Evolutionary conservation across 1,140 invertebrate species (phyloP).

Genomic region (Aphelenchoides fujianensis): DNA sequence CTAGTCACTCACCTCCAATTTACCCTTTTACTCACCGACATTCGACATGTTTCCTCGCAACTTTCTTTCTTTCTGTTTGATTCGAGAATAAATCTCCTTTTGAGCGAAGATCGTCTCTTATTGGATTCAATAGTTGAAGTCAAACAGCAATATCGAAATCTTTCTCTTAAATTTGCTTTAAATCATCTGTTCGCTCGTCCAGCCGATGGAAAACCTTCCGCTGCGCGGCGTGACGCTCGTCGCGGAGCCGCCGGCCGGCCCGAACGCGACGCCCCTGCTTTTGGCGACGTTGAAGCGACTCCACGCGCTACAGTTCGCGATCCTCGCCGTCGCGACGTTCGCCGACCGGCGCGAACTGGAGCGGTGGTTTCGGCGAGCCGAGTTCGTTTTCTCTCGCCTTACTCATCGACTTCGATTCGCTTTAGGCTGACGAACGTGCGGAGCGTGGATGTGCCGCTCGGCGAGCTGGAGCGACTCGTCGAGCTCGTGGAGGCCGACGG

Average conservation of each 20-base stretch:
- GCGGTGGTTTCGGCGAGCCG: not conserved
- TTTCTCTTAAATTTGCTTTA: no score
- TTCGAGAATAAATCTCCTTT: not conserved
- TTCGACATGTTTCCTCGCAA: not conserved
- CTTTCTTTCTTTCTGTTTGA: not conserved
- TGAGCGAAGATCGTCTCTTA: not conserved
- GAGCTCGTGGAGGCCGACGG: not conserved
- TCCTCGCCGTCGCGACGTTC: not conserved
- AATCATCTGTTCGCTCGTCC: no score
- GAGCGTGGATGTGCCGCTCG: not conserved
- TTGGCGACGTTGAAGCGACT: constrained; percentile 12
- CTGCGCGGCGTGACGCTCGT: not conserved
- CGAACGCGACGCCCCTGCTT: not conserved
- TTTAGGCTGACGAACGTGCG: constrained; percentile 3
- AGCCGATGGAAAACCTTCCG: constrained; percentile 13
- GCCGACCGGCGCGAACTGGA: not conserved
- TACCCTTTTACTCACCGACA: no score
- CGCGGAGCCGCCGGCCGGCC: not conserved
- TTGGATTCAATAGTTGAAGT: not conserved
- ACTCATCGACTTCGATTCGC: no score
- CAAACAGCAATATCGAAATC: no score
- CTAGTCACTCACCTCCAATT: no score
- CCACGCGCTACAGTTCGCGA: not conserved
- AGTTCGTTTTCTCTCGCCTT: no score
- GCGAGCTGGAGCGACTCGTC: constrained; percentile 6